Evolutionary conservation across 2,888 invertebrate species (phyloP), one percentile per base, ranked within the genome.

Genomic region (Cataglyphis altisquamis): DNA sequence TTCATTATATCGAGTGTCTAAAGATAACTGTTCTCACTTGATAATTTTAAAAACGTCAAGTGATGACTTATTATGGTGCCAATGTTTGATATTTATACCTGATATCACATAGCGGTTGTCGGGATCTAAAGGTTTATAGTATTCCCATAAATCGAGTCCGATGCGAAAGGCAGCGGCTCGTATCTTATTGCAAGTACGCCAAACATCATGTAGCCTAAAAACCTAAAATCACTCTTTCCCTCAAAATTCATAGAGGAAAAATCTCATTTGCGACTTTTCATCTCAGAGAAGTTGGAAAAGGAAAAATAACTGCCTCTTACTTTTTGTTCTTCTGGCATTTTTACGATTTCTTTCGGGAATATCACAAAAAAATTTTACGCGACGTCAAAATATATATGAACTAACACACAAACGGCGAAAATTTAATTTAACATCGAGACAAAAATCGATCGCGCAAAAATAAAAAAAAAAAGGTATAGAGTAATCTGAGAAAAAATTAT

Each of bases 121-220:
- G 0, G 97, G 96, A 95, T 98, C 98, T 72, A 97, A 95, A 12
- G 96, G 96, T 57, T 95, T 95, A 94, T 97, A 97, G 95, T 97
- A 97, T 90, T 96, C 96, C 96, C 97, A 97, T 64, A 98, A 95
- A 95, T 97, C 96, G 88, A 97, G 96, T 18, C 97, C 97, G 89
- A 97, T 96, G 87, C 97, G 96, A 95, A 97, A 97, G 82, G 97
- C 96, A 3, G 97, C 97, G 21, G 97, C 96, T 86, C 97, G 96
- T 93, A 98, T 97, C 96, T 97, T 98, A 95, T 97, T 97, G 95
- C 97, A 97, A 36, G 97, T 97, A 92, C 97, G 96, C 97, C 97
- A 97, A 78, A 97, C 96, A 94, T 97, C 97, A 67, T 96, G 96
- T 85, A 97, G 95, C 80, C 95, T 95, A 74, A 95, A 92, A 88